These are phyloP conservation scores for Netelia virgata DNA, from an alignment of 2,888 invertebrate genomes.

Conservation along the genomic window DNA sequence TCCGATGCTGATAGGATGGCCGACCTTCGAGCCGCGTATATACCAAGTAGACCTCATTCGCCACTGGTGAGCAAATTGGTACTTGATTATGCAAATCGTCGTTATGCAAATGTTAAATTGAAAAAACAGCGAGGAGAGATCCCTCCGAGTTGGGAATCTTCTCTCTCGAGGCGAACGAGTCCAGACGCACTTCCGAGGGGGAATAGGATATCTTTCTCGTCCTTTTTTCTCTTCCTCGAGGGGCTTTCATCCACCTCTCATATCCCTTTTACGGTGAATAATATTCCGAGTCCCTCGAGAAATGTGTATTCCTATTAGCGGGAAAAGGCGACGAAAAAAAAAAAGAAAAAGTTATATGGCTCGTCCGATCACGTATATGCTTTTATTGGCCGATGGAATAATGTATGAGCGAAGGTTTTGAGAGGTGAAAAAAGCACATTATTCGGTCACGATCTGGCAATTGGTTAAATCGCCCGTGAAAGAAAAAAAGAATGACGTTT, in stretches of 20 bases:
- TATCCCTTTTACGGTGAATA: constrained; percentile 60
- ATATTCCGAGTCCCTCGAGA: constrained; percentile 54
- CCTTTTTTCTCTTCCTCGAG: constrained; percentile 41
- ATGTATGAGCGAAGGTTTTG: constrained; percentile 29
- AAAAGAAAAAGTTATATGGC: neutral
- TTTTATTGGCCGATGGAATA: constrained; percentile 53
- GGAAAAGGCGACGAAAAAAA: constrained; percentile 15
- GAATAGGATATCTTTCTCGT: constrained; percentile 36
- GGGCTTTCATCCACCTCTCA: constrained; percentile 42
- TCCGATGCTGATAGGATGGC: constrained; percentile 48
- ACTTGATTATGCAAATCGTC: constrained; percentile 77
- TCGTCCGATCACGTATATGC: constrained; percentile 37
- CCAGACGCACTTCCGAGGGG: constrained; percentile 28
- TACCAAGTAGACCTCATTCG: constrained; percentile 64
- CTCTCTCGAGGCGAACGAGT: constrained; percentile 40
- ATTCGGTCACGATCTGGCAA: constrained; percentile 38
- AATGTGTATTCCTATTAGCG: constrained; percentile 52
- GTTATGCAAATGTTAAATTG: constrained; percentile 73
- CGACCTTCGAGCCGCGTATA: constrained; percentile 63
- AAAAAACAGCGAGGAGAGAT: constrained; percentile 69
- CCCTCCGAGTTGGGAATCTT: constrained; percentile 28
- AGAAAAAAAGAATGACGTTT: constrained; percentile 3
- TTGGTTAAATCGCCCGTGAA: constrained; percentile 40
- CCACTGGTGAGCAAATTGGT: constrained; percentile 68
- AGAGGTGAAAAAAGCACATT: constrained; percentile 31